Percentiles rank a stretch among this genome's conserved stretches.
These are phyloP conservation scores for Anoncus sp. DNA, from an alignment of 2,888 invertebrate genomes.

Conservation along the genomic window DNA sequence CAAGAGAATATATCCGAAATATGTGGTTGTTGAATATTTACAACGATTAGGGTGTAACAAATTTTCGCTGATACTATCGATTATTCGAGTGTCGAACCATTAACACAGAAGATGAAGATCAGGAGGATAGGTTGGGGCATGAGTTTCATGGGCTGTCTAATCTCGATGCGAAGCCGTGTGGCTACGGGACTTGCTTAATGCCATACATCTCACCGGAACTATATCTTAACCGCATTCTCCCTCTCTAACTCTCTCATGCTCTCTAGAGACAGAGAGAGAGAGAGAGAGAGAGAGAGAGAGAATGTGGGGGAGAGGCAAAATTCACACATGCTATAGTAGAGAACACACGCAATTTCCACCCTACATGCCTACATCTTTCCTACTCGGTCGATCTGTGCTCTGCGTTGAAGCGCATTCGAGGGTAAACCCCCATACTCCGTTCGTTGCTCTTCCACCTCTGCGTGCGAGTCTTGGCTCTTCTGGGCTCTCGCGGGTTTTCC, in stretches of 20 bases:
- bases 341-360: slow-evolving; percentile 39
- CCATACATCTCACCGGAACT: slow-evolving; percentile 46
- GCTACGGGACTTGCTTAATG: slow-evolving; percentile 52
- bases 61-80: slow-evolving; percentile 40
- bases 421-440: no score
- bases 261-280: slow-evolving; percentile 8
- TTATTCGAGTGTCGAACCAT: slow-evolving; percentile 40
- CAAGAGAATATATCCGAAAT: neutral
- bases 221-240: slow-evolving; percentile 37
- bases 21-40: slow-evolving; percentile 29
- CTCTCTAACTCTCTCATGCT: slow-evolving; percentile 31
- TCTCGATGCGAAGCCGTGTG: slow-evolving; percentile 50
- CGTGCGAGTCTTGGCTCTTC: slow-evolving; percentile 15
- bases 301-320: slow-evolving; percentile 25
- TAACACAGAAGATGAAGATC: slow-evolving; percentile 33
- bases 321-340: slow-evolving; percentile 36
- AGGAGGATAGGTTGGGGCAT: neutral
- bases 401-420: slow-evolving; percentile 45
- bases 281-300: neutral
- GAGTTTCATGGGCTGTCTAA: slow-evolving; percentile 49
- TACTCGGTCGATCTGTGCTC: slow-evolving; percentile 13
- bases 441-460: no score
- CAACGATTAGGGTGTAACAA: neutral
- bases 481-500: slow-evolving; percentile 73
- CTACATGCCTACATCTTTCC: no score